These are phyloP conservation scores for Habrosyne pyritoides DNA, from an alignment of 2,888 invertebrate genomes.

Conservation along the genomic window DNA sequence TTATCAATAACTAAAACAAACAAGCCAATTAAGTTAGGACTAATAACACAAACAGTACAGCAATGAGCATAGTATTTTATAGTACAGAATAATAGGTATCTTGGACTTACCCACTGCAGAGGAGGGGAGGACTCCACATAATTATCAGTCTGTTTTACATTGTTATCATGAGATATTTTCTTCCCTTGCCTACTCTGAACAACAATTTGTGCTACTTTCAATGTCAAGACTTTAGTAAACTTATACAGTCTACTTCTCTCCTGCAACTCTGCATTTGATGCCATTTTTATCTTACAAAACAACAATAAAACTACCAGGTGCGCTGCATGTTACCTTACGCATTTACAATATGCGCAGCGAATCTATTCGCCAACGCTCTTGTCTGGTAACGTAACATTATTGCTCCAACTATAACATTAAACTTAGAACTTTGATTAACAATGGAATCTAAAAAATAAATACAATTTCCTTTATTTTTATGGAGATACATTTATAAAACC, in stretches of 20 bases:
- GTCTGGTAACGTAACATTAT: background rate
- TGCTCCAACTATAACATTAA: background rate
- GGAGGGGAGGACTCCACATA: slow-evolving; percentile 50
- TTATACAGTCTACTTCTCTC: slow-evolving; percentile 93
- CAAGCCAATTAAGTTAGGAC: too few species aligned
- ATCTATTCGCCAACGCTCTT: slow-evolving; percentile 1
- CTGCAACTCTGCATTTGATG: slow-evolving; percentile 63
- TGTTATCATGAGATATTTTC: slow-evolving; percentile 84
- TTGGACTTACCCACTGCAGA: slow-evolving; percentile 64
- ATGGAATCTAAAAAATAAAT: background rate
- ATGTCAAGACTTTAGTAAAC: slow-evolving; percentile 93
- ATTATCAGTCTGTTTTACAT: slow-evolving; percentile 54
- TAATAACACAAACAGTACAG: too few species aligned
- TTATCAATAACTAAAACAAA: too few species aligned
- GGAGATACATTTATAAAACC: background rate
- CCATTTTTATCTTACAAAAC: slow-evolving; percentile 45
- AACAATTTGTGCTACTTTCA: slow-evolving; percentile 95
- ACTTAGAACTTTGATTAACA: background rate
- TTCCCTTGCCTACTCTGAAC: slow-evolving; percentile 96
- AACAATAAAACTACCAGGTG: slow-evolving; percentile 12
- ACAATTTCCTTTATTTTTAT: too few species aligned
- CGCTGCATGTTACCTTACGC: slow-evolving; percentile 14
- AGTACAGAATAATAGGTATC: too few species aligned
- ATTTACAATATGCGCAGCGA: slow-evolving; percentile 6
- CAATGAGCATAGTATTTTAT: too few species aligned